Conservation (phyloP, 2,797 vertebrate species). For the Typhlichthys subterraneus region DNA sequence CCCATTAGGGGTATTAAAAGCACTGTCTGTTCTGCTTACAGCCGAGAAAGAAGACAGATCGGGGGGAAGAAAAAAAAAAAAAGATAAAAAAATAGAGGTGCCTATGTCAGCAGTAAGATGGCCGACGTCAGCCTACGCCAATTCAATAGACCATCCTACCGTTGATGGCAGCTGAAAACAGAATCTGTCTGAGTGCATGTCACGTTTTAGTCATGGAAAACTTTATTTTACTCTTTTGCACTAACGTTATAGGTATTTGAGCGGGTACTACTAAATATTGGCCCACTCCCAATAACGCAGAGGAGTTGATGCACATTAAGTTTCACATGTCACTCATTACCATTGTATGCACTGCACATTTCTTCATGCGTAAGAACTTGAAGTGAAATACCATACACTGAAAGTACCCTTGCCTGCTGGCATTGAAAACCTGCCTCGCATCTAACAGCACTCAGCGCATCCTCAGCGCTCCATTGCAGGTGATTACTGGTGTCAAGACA, state of each 20-base stretch:
- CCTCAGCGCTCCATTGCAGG: slow-evolving; percentile 28
- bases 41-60: slow-evolving; percentile 37
- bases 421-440: slow-evolving; percentile 11
- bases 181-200: slow-evolving; percentile 6
- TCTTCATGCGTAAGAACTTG: too few species aligned
- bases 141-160: slow-evolving; percentile 13
- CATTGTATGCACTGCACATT: too few species aligned
- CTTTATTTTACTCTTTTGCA: slow-evolving; percentile 13
- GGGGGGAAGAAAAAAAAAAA: background rate
- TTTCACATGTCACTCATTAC: too few species aligned
- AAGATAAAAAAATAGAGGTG: slow-evolving; percentile 12
- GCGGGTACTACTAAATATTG: too few species aligned
- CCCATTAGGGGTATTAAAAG: slow-evolving; percentile 69
- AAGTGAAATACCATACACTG: too few species aligned
- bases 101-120: slow-evolving; percentile 50
- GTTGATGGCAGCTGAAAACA: slow-evolving; percentile 12
- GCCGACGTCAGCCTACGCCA: slow-evolving; percentile 4
- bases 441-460: slow-evolving; percentile 27
- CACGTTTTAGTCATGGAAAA: slow-evolving; percentile 8
- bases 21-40: slow-evolving; percentile 53
- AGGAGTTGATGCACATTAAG: too few species aligned
- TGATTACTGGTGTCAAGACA: slow-evolving; percentile 37
- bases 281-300: too few species aligned
- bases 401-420: too few species aligned
- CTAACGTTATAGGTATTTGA: background rate